phyloP scores from a whole-genome alignment of 30 jellyfish, hydroid and myxozoan genomes.

The Pseudorhiza aurosa region DNA sequence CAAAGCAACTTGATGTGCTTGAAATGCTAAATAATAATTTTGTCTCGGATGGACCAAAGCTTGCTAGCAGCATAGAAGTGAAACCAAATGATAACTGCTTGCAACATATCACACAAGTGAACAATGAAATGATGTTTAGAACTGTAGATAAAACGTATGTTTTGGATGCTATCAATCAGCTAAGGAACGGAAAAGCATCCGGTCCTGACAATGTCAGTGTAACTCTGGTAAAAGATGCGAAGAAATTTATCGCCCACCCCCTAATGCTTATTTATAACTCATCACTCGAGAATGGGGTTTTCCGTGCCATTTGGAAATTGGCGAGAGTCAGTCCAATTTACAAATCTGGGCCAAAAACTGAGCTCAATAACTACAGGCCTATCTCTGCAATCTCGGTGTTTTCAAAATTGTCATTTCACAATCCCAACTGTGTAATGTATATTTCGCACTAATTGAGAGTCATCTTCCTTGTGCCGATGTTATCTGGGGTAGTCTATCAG shows the following conservation, averaged over 20 bases:
- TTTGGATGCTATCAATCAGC: too few relatives aligned
- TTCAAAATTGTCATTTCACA: constrained; percentile 15
- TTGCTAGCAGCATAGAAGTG: constrained; percentile 49
- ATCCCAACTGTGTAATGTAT: too few relatives aligned
- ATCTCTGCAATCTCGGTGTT: constrained; percentile 58
- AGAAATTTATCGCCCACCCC: too few relatives aligned
- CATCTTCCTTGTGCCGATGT: too few relatives aligned
- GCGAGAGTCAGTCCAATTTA: constrained; percentile 53
- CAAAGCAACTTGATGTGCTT: constrained; percentile 53
- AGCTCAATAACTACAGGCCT: constrained; percentile 39
- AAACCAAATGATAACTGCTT: constrained; percentile 61
- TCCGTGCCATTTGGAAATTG: constrained; percentile 33
- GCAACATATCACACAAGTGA: constrained; percentile 59
- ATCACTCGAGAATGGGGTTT: constrained; percentile 36
- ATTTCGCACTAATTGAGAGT: too few relatives aligned
- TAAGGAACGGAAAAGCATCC: too few relatives aligned
- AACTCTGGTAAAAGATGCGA: too few relatives aligned
- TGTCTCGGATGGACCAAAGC: constrained; percentile 66
- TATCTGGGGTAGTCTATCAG: too few relatives aligned
- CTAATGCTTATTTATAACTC: constrained; percentile 55
- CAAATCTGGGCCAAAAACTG: constrained; percentile 17
- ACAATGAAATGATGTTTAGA: constrained; percentile 51
- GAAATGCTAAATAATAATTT: constrained; percentile 46
- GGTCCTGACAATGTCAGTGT: too few relatives aligned
- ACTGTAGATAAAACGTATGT: too few relatives aligned